Evolutionary conservation across 2,888 invertebrate species (phyloP), one percentile per base, ranked within the genome.

Genomic region (Xylota sylvarum): DNA sequence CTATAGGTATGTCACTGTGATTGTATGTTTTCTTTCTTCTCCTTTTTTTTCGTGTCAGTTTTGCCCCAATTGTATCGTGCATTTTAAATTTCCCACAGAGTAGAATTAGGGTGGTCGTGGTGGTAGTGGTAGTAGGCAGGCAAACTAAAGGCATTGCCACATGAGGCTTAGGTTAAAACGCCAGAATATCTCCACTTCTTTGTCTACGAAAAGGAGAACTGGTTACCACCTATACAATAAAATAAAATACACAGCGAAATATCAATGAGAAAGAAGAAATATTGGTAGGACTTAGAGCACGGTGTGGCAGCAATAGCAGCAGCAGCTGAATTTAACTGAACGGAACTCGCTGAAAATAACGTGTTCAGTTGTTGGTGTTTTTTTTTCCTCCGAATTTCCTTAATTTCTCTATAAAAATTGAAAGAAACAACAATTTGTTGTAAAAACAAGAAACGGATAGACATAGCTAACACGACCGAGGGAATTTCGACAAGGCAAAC

Each of bases 1-100:
- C 65, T 72, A n/a, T n/a, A 23, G 23, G 23, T 23, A 64, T 56
- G 67, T 73, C 78, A 72, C 78, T 60, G 56, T 65, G 70, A 77
- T 60, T 46, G 74, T 50, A 64, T 64, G 23, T 35, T 67, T 56
- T 17, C n/a, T 40, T 30, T 30, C 37, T 37, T 37, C 37, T 37
- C 35, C 23, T 43, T 48, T 35, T 67, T 77, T 79, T 76, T 46
- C 69, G 40, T 73, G 62, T 70, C 67, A 84, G 79, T 69, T 73
- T 69, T 79, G 80, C 67, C 85, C 81, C 81, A 86, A 85, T 80
- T 85, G 85, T 85, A 85, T 81, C 77, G 76, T 86, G 85, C 85
- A 77, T 86, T 86, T 86, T 81, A 86, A 82, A 86, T 81, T 86
- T 81, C 35, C 67, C 77, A 74, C 74, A 58, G 35, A 72, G 50